Percentiles rank a stretch among this genome's conserved stretches.
Conservation (phyloP, 2,113 vertebrate genomes). For the Willisornis vidua region DNA sequence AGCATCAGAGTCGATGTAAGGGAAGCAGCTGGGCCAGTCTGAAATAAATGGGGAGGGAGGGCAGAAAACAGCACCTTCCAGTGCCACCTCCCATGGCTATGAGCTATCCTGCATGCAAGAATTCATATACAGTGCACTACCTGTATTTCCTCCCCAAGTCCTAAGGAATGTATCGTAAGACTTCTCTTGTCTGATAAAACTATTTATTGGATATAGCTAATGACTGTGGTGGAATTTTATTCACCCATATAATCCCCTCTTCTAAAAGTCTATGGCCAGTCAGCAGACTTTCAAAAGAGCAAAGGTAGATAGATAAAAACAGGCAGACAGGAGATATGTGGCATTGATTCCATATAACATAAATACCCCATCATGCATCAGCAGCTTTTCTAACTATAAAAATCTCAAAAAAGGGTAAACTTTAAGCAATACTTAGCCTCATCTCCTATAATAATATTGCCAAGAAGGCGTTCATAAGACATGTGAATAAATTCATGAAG, state of each 20-base stretch:
- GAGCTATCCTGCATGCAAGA: background rate
- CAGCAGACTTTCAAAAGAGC: background rate
- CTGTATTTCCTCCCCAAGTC: background rate
- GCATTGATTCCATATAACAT: background rate
- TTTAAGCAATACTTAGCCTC: background rate
- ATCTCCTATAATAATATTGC: background rate
- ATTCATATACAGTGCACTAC: background rate
- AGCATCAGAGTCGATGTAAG: background rate
- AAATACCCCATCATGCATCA: background rate
- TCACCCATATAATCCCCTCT: background rate
- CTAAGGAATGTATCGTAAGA: background rate
- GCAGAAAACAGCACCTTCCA: background rate
- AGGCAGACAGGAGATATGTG: background rate
- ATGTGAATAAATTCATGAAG: background rate
- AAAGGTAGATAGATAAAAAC: background rate
- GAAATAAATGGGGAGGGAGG: background rate
- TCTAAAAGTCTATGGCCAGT: background rate
- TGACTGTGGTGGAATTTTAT: background rate
- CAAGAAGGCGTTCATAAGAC: background rate
- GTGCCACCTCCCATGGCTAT: background rate
- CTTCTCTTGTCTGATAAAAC: background rate
- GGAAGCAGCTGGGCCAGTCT: rapidly evolving
- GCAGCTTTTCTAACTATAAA: background rate
- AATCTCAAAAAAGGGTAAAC: background rate
- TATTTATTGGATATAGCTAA: background rate